Base-by-base conservation (phyloP, 1,140 invertebrate genomes). In the Popillia japonica region DNA sequence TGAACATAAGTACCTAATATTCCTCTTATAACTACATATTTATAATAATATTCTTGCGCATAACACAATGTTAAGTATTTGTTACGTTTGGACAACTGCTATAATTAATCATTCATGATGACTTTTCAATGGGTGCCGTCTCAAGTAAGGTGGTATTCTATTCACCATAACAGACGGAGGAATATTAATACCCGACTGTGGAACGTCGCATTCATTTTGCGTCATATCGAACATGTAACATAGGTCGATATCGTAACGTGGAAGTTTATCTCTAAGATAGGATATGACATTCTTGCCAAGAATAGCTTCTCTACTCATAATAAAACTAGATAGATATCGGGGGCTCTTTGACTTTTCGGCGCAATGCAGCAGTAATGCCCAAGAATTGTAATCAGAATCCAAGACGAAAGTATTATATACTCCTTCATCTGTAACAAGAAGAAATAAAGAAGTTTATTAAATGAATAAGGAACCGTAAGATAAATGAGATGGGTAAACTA, bases 381-480 rank as follows among this genome's bases (percentile, higher is more conserved):
- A 96, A 1, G 91, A 92, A 74, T 90, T 90, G 84, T 95, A 95
- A 85, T 96, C 94, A 0, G 94, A 93, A 84, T 96, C 95, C 80
- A 96, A 83, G 0, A 96, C 92, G 82, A 94, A 96, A 0, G 95
- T 96, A 81, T 96, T 96, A 86, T 96, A 96, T 77, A 96, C 89
- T n/a, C 94, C 94, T 88, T 96, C 94, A 87, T 95, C 94, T 96
- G 86, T 74, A 86, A 83, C 48, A 55, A 55, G 48, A 55, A 17
- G 75, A 34, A 44, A 72, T 27, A 74, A 0, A 41, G 41, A 4
- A 11, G 22, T 22, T 44, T n/a, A n/a, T 55, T 55, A 55, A 55
- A 55, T n/a, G 17, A 55, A 55, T 6, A 55, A 55, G 3, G 2
- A 44, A 14, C 42, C 42, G 42, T 44, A 44, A 44, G 42, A 44